Evolutionary conservation across 1,140 invertebrate species (phyloP).

Genomic region (Panagrolaimus sp.): DNA sequence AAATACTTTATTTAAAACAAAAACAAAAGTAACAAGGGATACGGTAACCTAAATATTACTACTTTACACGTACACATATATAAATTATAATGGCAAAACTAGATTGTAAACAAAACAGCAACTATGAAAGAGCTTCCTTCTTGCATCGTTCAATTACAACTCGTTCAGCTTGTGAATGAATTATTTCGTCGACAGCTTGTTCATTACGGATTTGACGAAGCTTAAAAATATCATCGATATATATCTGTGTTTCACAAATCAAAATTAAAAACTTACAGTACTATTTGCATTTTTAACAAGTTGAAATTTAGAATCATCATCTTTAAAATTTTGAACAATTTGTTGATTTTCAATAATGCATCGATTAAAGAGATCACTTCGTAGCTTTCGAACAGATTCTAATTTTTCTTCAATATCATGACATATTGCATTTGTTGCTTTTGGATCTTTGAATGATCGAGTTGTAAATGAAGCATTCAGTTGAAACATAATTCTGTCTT

Average conservation of each 20-base stretch:
- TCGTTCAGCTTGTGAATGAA: constrained; percentile 31
- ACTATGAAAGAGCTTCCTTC: constrained; percentile 26
- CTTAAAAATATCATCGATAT: constrained; percentile 17
- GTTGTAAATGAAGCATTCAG: constrained; percentile 44
- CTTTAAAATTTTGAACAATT: constrained; percentile 1
- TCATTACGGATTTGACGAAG: constrained; percentile 31
- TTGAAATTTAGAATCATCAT: background rate
- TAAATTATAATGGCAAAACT: background rate
- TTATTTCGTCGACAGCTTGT: constrained; percentile 34
- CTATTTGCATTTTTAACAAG: constrained; percentile 23
- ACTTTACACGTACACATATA: too few relatives aligned
- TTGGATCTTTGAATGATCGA: constrained; percentile 25
- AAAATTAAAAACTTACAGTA: constrained; percentile 24
- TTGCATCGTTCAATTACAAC: constrained; percentile 32
- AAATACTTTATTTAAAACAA: too few relatives aligned
- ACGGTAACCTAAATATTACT: background rate
- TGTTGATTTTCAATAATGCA: constrained; percentile 7
- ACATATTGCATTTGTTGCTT: constrained; percentile 20
- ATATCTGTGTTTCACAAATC: background rate
- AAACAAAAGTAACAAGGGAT: background rate
- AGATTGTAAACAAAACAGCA: too few relatives aligned
- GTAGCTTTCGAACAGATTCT: background rate
- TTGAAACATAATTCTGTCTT: constrained; percentile 35
- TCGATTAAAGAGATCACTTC: constrained; percentile 5
- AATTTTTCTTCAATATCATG: constrained; percentile 30